Evolutionary conservation across 2,797 vertebrate genomes (phyloP), one percentile per base, ranked within the genome.

Genomic region (Anabas testudineus): DNA sequence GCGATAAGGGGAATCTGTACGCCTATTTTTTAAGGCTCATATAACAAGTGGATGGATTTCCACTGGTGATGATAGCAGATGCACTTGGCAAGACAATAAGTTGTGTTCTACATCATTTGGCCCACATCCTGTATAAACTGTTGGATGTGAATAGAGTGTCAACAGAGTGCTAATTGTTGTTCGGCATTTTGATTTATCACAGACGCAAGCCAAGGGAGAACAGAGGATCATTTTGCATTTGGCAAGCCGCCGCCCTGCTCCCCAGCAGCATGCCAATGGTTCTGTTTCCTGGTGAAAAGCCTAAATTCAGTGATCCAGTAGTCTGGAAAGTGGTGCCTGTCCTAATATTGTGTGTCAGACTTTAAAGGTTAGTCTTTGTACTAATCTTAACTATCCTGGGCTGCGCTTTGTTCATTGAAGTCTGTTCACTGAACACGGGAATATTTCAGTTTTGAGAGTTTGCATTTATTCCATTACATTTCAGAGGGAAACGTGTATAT

Each of bases 141-240:
- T 88, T 88, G 87, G 85, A 84, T 87, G 85, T 83, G 80, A 85
- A 78, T 51, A 62, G 78, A 83, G 88, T 91, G 90, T 92, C 88
- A 88, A 87, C 83, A 73, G 80, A 86, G 85, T 86, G 90, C 77
- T 91, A 91, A 92, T 92, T 91, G 87, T 90, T 79, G 81, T 77
- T 84, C 28, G 12, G 57, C 75, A 67, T 77, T 89, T 81, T 86
- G 78, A 90, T 87, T 90, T 88, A 90, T 90, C 74, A 65, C 80
- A 78, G 66, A 26, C 67, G 7, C 71, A 79, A 83, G 88, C 84
- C 87, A 87, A 76, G 65, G 67, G 77, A 86, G 80, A 89, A 82
- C 70, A 85, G 78, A 78, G 77, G 79, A 88, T 73, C 76, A 81
- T 91, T 87, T 85, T 85, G 76, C 78, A 76, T 87, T 90, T 90